These are phyloP conservation scores for Leptocoma aspasia DNA, from an alignment of 2,113 vertebrate genomes.

Conservation along the genomic window DNA sequence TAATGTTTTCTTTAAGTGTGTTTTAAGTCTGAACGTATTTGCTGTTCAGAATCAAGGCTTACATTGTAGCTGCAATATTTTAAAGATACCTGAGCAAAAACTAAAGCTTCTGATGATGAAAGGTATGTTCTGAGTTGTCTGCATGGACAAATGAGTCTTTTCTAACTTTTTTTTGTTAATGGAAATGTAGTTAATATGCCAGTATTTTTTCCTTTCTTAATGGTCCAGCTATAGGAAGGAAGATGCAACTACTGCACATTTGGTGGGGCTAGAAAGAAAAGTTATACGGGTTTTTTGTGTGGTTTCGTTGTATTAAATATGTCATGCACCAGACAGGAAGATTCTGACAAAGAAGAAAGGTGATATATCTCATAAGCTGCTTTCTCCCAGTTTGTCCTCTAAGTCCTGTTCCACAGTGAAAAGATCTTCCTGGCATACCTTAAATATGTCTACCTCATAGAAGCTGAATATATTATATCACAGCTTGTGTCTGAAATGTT, in stretches of 20 bases:
- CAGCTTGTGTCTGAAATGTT: not conserved
- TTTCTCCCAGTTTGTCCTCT: not conserved
- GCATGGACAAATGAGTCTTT: not conserved
- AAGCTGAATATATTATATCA: not conserved
- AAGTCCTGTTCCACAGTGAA: not conserved
- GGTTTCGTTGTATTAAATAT: not conserved
- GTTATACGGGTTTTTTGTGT: not conserved
- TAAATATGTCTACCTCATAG: not conserved
- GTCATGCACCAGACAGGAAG: not conserved
- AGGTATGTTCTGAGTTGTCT: not conserved
- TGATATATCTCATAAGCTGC: not conserved
- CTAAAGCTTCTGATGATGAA: not conserved
- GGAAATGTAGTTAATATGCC: not conserved
- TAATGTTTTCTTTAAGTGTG: not conserved
- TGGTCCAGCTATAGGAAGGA: not conserved
- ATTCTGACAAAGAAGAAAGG: not conserved
- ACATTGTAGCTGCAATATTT: not conserved
- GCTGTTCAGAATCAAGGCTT: not conserved
- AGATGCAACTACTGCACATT: not conserved
- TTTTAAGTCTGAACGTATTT: not conserved
- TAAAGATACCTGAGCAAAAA: not conserved
- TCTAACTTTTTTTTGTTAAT: not conserved
- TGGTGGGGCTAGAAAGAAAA: not conserved
- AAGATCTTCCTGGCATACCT: not conserved
- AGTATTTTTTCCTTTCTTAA: not conserved